A percentile compares a stretch with the other conserved stretches of the same genome.
These are phyloP conservation scores for Onychorhynchus coronatus DNA, from an alignment of 2,113 vertebrate species.

Conservation along the genomic window DNA sequence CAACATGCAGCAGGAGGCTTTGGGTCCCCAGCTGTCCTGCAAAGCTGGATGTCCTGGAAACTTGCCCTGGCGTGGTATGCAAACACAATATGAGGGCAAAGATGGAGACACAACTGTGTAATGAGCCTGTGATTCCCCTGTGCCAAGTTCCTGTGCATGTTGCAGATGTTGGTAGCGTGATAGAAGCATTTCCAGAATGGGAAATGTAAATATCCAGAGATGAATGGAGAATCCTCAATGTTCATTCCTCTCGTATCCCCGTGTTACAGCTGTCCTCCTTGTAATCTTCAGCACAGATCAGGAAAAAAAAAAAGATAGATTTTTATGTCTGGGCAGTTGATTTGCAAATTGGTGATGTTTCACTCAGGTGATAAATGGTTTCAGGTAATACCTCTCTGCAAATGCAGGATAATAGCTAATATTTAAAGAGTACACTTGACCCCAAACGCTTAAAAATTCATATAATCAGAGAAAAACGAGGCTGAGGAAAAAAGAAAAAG, in stretches of 20 bases:
- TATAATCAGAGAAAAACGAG: conserved; percentile 38
- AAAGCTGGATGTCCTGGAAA: not conserved
- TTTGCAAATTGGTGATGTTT: conserved; percentile 22
- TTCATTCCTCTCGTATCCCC: not conserved
- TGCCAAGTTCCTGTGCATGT: fast-evolving
- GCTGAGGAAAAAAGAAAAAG: not conserved
- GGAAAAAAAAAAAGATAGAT: not conserved
- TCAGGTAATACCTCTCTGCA: not conserved
- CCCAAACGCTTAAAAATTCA: conserved; percentile 42
- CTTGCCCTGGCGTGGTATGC: not conserved
- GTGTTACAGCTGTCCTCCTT: not conserved
- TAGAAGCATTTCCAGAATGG: not conserved
- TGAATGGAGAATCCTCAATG: not conserved
- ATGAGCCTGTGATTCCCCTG: not conserved
- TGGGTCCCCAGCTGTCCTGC: not conserved
- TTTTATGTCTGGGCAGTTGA: conserved; percentile 1
- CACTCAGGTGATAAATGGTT: conserved; percentile 27
- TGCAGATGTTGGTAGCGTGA: not conserved
- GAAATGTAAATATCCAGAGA: not conserved
- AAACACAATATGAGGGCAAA: not conserved
- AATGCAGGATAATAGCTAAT: conserved; percentile 4
- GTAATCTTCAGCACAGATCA: not conserved
- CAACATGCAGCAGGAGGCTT: fast-evolving
- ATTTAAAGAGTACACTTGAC: conserved; percentile 41
- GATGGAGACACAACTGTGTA: not conserved